A percentile compares a stretch with the other conserved stretches of the same genome.
Evolutionary conservation across 2,113 vertebrate species (phyloP).

Genomic region (Tychaedon coryphoeus): DNA sequence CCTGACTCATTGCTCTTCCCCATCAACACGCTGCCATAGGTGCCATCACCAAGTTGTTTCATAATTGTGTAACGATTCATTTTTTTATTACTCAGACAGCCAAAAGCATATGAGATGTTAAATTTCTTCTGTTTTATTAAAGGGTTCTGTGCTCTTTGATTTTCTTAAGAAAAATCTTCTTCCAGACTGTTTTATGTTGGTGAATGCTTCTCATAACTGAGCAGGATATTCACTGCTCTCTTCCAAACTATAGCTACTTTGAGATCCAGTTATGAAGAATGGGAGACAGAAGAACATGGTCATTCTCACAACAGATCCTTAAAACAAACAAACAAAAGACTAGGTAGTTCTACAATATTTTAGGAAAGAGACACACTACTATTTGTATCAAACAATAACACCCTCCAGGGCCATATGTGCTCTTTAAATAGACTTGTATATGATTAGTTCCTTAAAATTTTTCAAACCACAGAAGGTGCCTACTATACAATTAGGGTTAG

Average conservation of each 20-base stretch:
- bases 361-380: neutral
- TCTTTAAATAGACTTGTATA: neutral
- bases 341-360: neutral
- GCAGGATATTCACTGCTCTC: neutral
- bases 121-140: neutral
- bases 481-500: neutral
- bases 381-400: neutral
- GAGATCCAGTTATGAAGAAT: neutral
- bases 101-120: neutral
- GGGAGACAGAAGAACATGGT: neutral
- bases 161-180: neutral
- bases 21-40: conserved; percentile 95
- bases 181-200: neutral
- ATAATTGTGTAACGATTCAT: conserved; percentile 98
- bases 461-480: neutral
- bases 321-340: neutral
- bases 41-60: conserved; percentile 93
- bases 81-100: neutral
- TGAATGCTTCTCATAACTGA: conserved; percentile 23
- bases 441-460: neutral
- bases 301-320: conserved; percentile 46
- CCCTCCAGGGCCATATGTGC: neutral
- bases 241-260: conserved; percentile 3
- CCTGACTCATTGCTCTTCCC: conserved; percentile 94
- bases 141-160: neutral